Base-by-base conservation (phyloP, 2,888 invertebrate species). In the Odontomyia ornata region DNA sequence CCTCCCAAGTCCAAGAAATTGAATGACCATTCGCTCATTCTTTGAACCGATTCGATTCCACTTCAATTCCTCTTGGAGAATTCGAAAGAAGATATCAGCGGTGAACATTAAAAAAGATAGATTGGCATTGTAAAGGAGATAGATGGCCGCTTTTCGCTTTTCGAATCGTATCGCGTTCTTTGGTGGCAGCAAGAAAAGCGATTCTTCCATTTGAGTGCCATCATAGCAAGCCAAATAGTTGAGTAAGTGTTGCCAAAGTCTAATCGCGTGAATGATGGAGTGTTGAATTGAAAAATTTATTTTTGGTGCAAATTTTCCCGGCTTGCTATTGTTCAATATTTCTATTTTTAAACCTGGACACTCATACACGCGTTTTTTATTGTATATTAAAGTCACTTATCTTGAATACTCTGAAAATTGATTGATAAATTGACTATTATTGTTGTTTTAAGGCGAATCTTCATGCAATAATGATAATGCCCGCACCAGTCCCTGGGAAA, bases 51-150 rank as follows among this genome's bases (percentile, higher is more conserved):
- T 47, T 69, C 27, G 47, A 69, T 69, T 69, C 69, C 69, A 69
- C 25, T 69, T 69, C 25, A 23, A 69, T 69, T 69, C 46, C 21
- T 67, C 69, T 7, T 46, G 18, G 30, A 15, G 30, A 73, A 73
- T 57, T 36, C 30, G 52, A 27, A 72, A 72, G 56, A 47, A 72
- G 30, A 28, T 72, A 72, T 72, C 72, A 72, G 72, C 73, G 36
- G 36, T 28, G 36, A 73, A 73, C 60, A 23, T 36, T 73, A 36
- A 73, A 69, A 60, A 73, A 73, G 73, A 73, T 73, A 13, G 73
- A 73, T 73, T 60, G 73, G 36, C 60, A 73, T 73, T 73, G 73
- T 60, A 36, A 25, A 30, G 43, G 73, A 73, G 73, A 73, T 73
- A 73, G 73, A 73, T 73, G 23, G 73, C 52, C 60, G 28, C 52